These are phyloP conservation scores for Arothron firmamentum DNA, from an alignment of 2,113 vertebrate genomes.

Conservation along the genomic window DNA sequence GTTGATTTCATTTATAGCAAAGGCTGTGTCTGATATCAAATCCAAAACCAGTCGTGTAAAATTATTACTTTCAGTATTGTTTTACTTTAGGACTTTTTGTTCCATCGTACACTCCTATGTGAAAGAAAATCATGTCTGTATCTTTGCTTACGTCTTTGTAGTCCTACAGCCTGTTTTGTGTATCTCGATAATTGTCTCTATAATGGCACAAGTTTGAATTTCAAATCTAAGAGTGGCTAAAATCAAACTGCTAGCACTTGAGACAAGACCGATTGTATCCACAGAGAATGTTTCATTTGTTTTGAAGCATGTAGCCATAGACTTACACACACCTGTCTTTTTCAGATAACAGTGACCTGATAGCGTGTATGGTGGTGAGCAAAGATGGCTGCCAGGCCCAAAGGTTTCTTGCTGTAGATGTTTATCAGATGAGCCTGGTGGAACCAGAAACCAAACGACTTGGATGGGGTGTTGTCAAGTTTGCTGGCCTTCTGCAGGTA, in stretches of 20 bases:
- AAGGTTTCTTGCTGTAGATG: slow-evolving; percentile 92
- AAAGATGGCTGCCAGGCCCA: slow-evolving; percentile 92
- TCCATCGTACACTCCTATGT: too few relatives aligned
- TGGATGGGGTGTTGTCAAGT: slow-evolving; percentile 97
- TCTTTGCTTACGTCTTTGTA: too few relatives aligned
- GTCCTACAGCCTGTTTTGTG: too few relatives aligned
- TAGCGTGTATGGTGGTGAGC: slow-evolving; percentile 93
- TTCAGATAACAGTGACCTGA: slow-evolving; percentile 96
- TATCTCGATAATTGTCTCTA: too few relatives aligned
- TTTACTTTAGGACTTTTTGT: not conserved
- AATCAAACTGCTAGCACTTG: too few relatives aligned
- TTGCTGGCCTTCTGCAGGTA: slow-evolving; percentile 93
- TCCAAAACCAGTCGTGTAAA: slow-evolving; percentile 12
- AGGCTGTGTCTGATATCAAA: not conserved
- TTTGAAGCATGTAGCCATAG: not conserved
- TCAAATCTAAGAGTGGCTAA: too few relatives aligned
- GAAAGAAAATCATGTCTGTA: too few relatives aligned
- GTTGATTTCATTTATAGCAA: slow-evolving; percentile 2
- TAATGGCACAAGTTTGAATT: too few relatives aligned
- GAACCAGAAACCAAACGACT: slow-evolving; percentile 93
- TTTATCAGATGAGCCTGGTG: slow-evolving; percentile 98
- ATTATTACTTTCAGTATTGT: slow-evolving; percentile 5
- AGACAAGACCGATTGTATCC: too few relatives aligned
- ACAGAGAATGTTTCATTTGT: not conserved
- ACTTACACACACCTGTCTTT: not conserved